Percentiles rank a stretch among this genome's conserved stretches.
phyloP scores from a whole-genome alignment of 2,888 invertebrate genomes.

The Andrena camellia region DNA sequence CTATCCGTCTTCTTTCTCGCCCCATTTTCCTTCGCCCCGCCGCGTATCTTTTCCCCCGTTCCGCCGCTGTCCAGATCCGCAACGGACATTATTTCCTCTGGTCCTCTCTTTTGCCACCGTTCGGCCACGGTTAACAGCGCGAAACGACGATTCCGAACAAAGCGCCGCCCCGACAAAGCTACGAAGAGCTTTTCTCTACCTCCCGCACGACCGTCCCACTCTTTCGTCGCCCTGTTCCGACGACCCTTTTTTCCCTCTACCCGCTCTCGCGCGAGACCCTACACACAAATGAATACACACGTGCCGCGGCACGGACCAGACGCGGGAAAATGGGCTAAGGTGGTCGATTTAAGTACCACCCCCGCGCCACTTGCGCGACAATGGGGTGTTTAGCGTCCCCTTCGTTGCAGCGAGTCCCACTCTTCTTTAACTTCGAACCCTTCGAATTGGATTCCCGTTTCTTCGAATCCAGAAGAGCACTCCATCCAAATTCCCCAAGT shows the following conservation, averaged over 20 bases:
- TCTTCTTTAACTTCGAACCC: constrained; percentile 16
- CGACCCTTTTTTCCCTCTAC: neutral
- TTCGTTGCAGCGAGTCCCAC: constrained; percentile 34
- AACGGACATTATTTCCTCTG: constrained; percentile 41
- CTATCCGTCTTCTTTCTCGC: constrained; percentile 22
- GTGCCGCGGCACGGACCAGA: constrained; percentile 6
- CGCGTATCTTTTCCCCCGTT: constrained; percentile 7
- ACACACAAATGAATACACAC: constrained; percentile 47
- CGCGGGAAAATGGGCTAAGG: constrained; percentile 32
- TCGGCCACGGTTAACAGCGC: constrained; percentile 58
- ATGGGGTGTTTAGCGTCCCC: constrained; percentile 75
- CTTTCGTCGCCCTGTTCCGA: neutral
- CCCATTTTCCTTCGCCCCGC: neutral
- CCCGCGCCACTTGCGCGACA: constrained; percentile 70
- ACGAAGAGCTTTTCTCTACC: constrained; percentile 45
- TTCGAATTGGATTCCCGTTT: constrained; percentile 78
- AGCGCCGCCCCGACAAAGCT: constrained; percentile 48
- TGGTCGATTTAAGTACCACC: constrained; percentile 70
- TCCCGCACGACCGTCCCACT: neutral
- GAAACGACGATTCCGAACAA: constrained; percentile 57
- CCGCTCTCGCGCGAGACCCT: neutral
- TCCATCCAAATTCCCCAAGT: constrained; percentile 22
- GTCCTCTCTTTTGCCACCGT: constrained; percentile 11
- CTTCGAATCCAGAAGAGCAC: constrained; percentile 71
- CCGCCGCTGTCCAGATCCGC: constrained; percentile 19